phyloP scores from a whole-genome alignment of 2,888 invertebrate genomes.

The Cataglyphis albicans region DNA sequence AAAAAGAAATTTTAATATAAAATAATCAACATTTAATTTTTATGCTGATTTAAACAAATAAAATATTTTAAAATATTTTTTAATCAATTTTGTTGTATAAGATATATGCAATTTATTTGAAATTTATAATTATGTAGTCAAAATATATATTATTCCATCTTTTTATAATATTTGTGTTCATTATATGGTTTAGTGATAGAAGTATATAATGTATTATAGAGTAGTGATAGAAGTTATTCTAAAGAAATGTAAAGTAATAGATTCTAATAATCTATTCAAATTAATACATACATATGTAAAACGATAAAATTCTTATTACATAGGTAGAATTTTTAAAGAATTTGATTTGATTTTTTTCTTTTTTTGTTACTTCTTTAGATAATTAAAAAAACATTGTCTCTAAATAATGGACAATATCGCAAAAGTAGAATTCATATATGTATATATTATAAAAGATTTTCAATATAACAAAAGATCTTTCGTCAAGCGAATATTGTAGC shows the following conservation, averaged over 20 bases:
- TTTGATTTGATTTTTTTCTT: neutral
- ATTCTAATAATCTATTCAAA: neutral
- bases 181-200: neutral
- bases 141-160: neutral
- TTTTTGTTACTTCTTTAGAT: neutral
- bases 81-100: too few species aligned
- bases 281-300: neutral
- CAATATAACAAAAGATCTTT: neutral
- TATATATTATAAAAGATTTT: conserved; percentile 1
- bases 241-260: neutral
- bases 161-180: neutral
- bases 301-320: neutral
- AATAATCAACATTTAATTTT: too few species aligned
- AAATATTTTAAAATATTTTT: too few species aligned
- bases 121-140: neutral
- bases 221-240: neutral
- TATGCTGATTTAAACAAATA: too few species aligned
- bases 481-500: conserved; percentile 10
- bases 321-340: neutral
- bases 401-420: neutral
- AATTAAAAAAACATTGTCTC: neutral
- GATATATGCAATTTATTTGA: too few species aligned
- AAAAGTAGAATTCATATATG: neutral
- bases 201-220: neutral
- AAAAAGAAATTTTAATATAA: too few species aligned